Conservation (phyloP, 2,113 vertebrate species). For the Pteropus alecto region DNA sequence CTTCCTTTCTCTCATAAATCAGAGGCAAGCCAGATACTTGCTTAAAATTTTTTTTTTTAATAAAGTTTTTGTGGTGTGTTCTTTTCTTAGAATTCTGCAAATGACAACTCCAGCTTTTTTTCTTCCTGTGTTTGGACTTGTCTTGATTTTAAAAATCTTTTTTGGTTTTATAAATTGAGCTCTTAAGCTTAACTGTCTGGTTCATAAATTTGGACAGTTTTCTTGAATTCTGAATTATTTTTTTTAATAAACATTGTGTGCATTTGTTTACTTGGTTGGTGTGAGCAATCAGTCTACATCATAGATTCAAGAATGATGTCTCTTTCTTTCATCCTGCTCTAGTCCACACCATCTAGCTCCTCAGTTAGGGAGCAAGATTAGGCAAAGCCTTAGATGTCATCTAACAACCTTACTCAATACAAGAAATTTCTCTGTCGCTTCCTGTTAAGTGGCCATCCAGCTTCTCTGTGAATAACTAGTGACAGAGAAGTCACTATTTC, state of each 20-base stretch:
- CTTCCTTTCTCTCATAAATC: background rate
- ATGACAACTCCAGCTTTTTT: background rate
- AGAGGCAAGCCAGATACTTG: background rate
- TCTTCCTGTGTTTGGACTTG: background rate
- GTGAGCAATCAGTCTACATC: background rate
- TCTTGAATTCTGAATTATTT: constrained; percentile 10
- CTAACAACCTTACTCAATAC: background rate
- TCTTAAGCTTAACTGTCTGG: background rate
- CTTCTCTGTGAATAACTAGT: background rate
- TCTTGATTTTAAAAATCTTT: background rate
- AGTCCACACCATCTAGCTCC: background rate
- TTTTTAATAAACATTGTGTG: background rate
- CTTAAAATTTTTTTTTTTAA: background rate
- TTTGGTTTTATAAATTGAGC: background rate
- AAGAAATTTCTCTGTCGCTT: background rate
- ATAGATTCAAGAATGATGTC: background rate
- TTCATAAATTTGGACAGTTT: background rate
- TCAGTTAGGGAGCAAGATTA: background rate
- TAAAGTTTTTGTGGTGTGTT: background rate
- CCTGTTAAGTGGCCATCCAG: background rate
- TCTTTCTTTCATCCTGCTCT: background rate
- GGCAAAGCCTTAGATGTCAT: background rate
- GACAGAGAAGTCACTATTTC: background rate
- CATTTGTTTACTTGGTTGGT: background rate
- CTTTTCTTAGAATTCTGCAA: background rate